These are phyloP conservation scores for Ormia ochracea DNA, from an alignment of 2,888 invertebrate species.

Conservation along the genomic window DNA sequence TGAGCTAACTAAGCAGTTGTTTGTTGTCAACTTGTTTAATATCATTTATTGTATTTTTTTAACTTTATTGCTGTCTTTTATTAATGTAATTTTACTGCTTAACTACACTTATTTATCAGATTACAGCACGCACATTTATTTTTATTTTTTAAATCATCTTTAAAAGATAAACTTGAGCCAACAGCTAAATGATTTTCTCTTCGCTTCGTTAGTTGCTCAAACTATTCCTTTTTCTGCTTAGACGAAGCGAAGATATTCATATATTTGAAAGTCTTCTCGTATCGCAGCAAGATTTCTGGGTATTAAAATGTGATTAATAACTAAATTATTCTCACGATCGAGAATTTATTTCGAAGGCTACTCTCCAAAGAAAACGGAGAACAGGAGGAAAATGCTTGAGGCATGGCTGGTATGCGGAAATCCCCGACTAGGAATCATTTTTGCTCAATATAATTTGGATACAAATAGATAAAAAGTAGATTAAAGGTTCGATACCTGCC, in stretches of 20 bases:
- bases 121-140: constrained; percentile 55
- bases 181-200: not conserved
- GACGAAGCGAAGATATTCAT: not conserved
- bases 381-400: too few species aligned
- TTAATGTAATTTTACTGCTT: constrained; percentile 40
- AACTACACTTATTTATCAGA: constrained; percentile 58
- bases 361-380: not conserved
- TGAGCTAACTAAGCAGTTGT: constrained; percentile 11
- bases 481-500: too few species aligned
- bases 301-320: constrained; percentile 1
- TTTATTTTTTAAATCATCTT: too few species aligned
- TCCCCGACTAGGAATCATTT: too few species aligned
- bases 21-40: constrained; percentile 6
- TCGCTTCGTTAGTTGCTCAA: not conserved
- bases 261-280: not conserved
- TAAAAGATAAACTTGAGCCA: not conserved
- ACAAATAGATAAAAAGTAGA: too few species aligned
- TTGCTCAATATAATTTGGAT: too few species aligned
- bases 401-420: too few species aligned
- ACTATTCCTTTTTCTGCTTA: not conserved
- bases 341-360: not conserved
- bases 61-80: constrained; percentile 14
- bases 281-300: not conserved
- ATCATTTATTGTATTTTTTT: not conserved
- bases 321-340: not conserved